Conservation (phyloP, 2,888 invertebrate genomes). For the Flexamia atlantica region DNA sequence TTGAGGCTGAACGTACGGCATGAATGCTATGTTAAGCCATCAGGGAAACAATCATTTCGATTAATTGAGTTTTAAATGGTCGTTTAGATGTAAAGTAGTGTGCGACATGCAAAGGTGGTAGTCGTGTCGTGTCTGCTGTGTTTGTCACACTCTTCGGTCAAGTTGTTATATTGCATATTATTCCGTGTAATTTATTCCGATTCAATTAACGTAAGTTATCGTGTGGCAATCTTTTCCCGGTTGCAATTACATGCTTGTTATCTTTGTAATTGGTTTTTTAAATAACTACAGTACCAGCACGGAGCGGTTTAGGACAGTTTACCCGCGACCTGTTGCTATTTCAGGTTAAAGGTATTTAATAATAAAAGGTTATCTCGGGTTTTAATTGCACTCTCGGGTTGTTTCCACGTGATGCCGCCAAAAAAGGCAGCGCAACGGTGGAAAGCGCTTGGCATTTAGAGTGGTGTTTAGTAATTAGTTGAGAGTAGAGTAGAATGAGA, state of each 20-base stretch:
- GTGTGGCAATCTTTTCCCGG: conserved; percentile 8
- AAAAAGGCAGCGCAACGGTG: conserved; percentile 19
- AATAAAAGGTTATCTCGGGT: conserved; percentile 24
- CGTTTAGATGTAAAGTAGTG: no score
- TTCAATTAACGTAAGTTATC: conserved; percentile 42
- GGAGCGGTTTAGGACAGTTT: neutral
- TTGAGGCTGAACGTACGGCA: no score
- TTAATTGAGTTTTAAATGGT: no score
- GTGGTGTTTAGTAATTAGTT: conserved; percentile 43
- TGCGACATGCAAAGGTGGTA: neutral
- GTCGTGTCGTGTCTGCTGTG: neutral
- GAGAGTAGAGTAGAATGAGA: conserved; percentile 45
- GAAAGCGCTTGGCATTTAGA: conserved; percentile 37
- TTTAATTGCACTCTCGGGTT: conserved; percentile 20
- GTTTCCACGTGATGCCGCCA: neutral
- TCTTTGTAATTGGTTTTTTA: conserved; percentile 38
- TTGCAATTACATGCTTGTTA: conserved; percentile 38
- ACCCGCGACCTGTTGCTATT: conserved; percentile 14
- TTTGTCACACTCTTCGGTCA: neutral
- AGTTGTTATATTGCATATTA: conserved; percentile 40
- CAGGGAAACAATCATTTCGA: no score
- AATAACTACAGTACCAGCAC: conserved; percentile 16
- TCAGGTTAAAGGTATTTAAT: conserved; percentile 40
- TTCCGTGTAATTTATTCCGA: conserved; percentile 42
- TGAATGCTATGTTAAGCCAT: no score